Evolutionary conservation across 1,140 invertebrate genomes (phyloP), one percentile per base, ranked within the genome.

Genomic region (Ruditapes philippinarum): DNA sequence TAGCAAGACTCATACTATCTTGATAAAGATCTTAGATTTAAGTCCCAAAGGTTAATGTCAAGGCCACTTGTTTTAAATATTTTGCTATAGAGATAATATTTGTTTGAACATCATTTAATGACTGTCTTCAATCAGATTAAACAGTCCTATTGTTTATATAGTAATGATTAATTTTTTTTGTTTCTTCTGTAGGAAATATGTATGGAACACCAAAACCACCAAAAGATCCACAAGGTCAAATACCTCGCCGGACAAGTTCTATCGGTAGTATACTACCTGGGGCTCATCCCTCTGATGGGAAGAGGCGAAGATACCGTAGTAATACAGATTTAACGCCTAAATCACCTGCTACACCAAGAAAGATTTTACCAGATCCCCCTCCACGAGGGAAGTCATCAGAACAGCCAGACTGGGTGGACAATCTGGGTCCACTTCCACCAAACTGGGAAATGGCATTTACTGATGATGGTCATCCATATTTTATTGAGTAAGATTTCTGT

Each of bases 391-490:
- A 95, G 80, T 94, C 93, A 3, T 82, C 93, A 25, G 92, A 95
- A 70, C 90, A 91, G 49, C 88, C 91, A 31, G 93, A 94, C 36
- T 93, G 93, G 80, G 49, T 91, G 12, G 90, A 89, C 17, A 92
- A 98, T 91, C 95, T 99, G 19, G 99, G 99, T 42, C 98, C 99
- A 7, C 96, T 99, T 80, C 99, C 99, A 73, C 96, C 97, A 12
- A 99, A 99, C 96, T 99, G 99, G 99, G 99, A 99, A 95, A 98
- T 99, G 95, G 98, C 98, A 25, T 99, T 98, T 93, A 99, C 99
- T 11, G 98, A 99, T 88, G 98, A 98, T 89, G 99, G 99, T 90
- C 98, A 99, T 96, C 97, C 98, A 84, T 99, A 99, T 96, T 99
- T 99, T 94, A 99, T 99, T 92, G 99, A 99, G 98, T 99, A 96